Conservation (phyloP, 2,113 vertebrate species). For the Macrotis lagotis region DNA sequence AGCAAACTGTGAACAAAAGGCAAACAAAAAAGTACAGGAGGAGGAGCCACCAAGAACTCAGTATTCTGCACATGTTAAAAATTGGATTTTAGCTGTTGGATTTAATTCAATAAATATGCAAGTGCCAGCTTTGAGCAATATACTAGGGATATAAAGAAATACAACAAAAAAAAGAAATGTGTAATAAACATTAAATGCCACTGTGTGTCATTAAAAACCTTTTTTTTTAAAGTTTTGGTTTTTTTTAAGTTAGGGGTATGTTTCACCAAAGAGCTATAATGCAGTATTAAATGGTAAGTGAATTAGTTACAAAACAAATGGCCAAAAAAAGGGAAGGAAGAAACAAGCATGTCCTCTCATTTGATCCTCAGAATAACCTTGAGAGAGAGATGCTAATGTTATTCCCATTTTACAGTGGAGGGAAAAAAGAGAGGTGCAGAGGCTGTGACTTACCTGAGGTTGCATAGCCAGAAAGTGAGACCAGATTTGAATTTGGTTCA, state of each 20-base stretch:
- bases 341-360: neutral
- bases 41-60: neutral
- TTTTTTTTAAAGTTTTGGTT: neutral
- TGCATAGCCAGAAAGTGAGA: neutral
- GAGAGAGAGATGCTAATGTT: neutral
- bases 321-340: neutral
- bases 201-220: neutral
- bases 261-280: neutral
- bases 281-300: neutral
- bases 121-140: neutral
- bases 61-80: neutral
- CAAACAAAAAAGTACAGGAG: neutral
- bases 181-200: neutral
- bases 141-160: neutral
- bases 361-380: neutral
- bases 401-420: neutral
- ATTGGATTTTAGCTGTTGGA: neutral
- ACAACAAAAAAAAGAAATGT: neutral
- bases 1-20: neutral
- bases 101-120: neutral
- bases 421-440: neutral
- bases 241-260: neutral
- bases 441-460: neutral
- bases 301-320: neutral
- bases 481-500: neutral